These are phyloP conservation scores for Callyntrura guangdongensis DNA, from an alignment of 2,888 invertebrate species.

Conservation along the genomic window DNA sequence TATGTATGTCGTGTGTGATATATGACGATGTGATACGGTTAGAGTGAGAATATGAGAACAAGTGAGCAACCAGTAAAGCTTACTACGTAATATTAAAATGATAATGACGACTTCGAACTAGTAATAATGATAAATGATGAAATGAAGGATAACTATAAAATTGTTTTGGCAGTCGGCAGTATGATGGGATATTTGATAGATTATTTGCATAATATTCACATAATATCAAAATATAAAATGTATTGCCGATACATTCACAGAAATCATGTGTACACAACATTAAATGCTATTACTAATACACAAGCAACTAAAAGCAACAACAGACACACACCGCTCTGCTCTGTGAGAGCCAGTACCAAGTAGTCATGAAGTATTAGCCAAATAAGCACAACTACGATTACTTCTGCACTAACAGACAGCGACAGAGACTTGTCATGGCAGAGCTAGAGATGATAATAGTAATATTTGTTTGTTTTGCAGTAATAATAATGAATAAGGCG, in stretches of 20 bases:
- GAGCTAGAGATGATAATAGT: conserved; percentile 18
- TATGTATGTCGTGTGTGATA: neutral
- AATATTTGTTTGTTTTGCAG: conserved; percentile 37
- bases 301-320: no score
- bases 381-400: conserved; percentile 19
- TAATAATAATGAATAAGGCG: conserved; percentile 25
- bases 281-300: neutral
- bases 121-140: conserved; percentile 2
- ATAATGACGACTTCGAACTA: neutral
- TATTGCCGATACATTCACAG: neutral
- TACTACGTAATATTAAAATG: conserved; percentile 3
- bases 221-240: neutral
- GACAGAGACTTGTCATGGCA: neutral
- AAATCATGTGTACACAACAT: conserved; percentile 2
- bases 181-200: neutral
- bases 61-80: no score
- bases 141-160: neutral
- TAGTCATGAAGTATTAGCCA: neutral
- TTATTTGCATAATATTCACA: conserved; percentile 9
- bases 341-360: neutral
- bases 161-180: neutral
- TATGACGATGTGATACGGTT: neutral
- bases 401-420: neutral
- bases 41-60: no score
- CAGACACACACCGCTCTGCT: neutral